phyloP scores from a whole-genome alignment of 1,140 invertebrate species.

The Drosophila miranda region DNA sequence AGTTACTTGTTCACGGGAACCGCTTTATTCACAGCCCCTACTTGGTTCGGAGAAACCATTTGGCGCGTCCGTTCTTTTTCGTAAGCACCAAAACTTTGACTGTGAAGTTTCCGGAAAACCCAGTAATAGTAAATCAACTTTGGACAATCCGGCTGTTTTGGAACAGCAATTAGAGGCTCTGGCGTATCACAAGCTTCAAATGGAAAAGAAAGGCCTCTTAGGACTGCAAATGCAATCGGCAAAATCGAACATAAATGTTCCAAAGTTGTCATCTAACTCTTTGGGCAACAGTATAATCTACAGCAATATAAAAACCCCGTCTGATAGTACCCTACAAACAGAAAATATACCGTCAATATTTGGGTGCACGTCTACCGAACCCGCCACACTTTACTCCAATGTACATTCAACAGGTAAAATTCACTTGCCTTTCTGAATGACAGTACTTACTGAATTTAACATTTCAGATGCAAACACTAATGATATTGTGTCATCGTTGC shows the following conservation, averaged over 20 bases:
- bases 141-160: conserved; percentile 74
- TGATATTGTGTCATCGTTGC: not conserved
- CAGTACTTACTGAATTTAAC: not conserved
- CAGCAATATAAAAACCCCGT: conserved; percentile 16
- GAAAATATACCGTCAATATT: not conserved
- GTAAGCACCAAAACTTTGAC: conserved; percentile 31
- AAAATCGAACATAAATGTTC: conserved; percentile 13
- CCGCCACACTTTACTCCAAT: conserved; percentile 22
- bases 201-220: conserved; percentile 73
- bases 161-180: conserved; percentile 78
- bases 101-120: conserved; percentile 16
- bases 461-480: conserved; percentile 2
- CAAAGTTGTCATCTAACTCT: conserved; percentile 44
- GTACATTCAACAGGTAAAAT: conserved; percentile 16
- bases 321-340: not conserved
- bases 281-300: conserved; percentile 37
- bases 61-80: conserved; percentile 9
- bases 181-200: conserved; percentile 75
- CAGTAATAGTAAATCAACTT: conserved; percentile 45
- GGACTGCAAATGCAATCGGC: conserved; percentile 9
- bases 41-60: conserved; percentile 31
- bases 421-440: not conserved
- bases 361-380: not conserved
- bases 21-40: conserved; percentile 82
- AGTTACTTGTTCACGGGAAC: conserved; percentile 81